phyloP scores from a whole-genome alignment of 2,797 vertebrate genomes.

The Anableps anableps region DNA sequence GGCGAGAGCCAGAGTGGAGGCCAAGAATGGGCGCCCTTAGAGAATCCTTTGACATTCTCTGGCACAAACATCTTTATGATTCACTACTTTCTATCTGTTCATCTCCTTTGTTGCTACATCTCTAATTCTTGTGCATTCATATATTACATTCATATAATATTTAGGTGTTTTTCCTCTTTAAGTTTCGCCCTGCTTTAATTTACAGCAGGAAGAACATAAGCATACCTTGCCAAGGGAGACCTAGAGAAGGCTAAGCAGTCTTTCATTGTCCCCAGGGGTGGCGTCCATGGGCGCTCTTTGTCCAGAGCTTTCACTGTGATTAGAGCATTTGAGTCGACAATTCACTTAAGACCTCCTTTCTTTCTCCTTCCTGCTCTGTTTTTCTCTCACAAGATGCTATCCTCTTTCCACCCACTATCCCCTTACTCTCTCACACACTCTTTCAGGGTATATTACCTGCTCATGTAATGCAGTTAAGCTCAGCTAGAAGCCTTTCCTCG shows the following conservation, averaged over 20 bases:
- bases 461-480: conserved; percentile 98
- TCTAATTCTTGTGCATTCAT: not conserved
- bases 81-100: conserved; percentile 2
- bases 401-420: conserved; percentile 38
- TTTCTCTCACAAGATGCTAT: conserved; percentile 44
- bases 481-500: conserved; percentile 92
- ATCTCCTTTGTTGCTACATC: not conserved
- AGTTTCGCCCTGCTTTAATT: conserved; percentile 62
- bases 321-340: conserved; percentile 91
- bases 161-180: not conserved
- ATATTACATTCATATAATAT: not conserved
- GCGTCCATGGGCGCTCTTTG: conserved; percentile 85
- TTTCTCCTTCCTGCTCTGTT: conserved; percentile 36
- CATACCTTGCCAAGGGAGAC: conserved; percentile 38
- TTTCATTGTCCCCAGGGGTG: conserved; percentile 82
- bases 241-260: conserved; percentile 69
- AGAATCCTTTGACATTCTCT: conserved; percentile 26
- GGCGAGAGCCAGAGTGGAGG: conserved; percentile 44
- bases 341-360: conserved; percentile 88
- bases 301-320: conserved; percentile 96
- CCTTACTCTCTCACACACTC: conserved; percentile 48
- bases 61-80: conserved; percentile 23
- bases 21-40: conserved; percentile 25
- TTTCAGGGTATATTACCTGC: conserved; percentile 90
- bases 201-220: conserved; percentile 27